phyloP scores from a whole-genome alignment of 1,140 invertebrate species.

The Thaumatotibia leucotreta region DNA sequence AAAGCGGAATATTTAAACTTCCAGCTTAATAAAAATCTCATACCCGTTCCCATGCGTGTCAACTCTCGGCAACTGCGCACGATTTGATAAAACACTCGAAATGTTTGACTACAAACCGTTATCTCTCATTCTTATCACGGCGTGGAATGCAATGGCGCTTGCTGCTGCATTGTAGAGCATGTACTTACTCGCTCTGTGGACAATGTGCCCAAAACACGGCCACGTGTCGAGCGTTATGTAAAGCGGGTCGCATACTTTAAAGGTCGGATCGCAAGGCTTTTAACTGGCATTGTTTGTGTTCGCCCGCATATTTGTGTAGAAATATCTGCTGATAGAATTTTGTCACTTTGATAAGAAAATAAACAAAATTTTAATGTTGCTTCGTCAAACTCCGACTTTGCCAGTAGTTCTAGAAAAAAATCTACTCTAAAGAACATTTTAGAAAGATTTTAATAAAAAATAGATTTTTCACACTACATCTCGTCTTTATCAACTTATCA shows the following conservation, averaged over 20 bases:
- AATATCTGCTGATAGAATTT: background rate
- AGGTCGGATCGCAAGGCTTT: background rate
- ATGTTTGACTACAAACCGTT: constrained; percentile 8
- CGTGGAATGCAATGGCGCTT: constrained; percentile 4
- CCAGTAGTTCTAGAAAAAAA: no score
- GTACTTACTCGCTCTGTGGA: background rate
- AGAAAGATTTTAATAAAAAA: background rate
- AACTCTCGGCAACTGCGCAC: background rate
- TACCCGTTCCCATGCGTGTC: background rate
- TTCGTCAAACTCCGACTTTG: no score
- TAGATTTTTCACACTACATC: background rate
- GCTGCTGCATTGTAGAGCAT: background rate
- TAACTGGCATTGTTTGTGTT: background rate
- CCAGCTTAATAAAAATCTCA: background rate
- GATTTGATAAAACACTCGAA: constrained; percentile 12
- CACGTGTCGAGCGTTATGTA: background rate
- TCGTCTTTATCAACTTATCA: background rate
- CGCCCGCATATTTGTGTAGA: no score
- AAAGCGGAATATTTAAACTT: background rate
- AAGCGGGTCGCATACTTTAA: background rate
- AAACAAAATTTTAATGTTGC: no score
- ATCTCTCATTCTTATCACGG: constrained; percentile 1
- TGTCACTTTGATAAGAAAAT: no score
- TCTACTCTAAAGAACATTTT: no score
- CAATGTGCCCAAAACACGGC: background rate